Evolutionary conservation across 2,888 invertebrate species (phyloP).

Genomic region (Lasioglossum pauxillum): DNA sequence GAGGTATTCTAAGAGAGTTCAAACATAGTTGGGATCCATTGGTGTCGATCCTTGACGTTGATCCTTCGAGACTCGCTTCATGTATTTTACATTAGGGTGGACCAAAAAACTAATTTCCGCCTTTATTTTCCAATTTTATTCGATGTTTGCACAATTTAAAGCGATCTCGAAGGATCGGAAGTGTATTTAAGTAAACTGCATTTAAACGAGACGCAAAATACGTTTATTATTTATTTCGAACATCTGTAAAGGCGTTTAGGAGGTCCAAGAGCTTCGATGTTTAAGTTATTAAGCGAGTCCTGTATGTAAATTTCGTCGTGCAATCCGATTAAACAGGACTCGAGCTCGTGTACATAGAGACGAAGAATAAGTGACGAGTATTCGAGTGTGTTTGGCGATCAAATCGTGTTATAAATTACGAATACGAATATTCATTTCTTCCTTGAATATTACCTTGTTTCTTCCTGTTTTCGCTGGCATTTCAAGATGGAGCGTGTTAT

Average conservation of each 20-base stretch:
- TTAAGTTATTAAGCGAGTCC: slow-evolving; percentile 66
- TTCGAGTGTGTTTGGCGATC: slow-evolving; percentile 32
- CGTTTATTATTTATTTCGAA: slow-evolving; percentile 74
- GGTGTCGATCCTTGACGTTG: slow-evolving; percentile 16
- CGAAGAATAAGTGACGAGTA: slow-evolving; percentile 29
- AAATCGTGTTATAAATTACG: background rate
- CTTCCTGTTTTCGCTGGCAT: slow-evolving; percentile 3
- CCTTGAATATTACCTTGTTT: slow-evolving; percentile 9
- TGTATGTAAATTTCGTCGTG: slow-evolving; percentile 59
- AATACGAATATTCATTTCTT: slow-evolving; percentile 17
- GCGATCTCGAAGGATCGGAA: slow-evolving; percentile 35
- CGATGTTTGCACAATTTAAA: background rate
- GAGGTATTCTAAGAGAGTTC: slow-evolving; percentile 14
- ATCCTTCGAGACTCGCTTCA: slow-evolving; percentile 30
- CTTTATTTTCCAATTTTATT: background rate
- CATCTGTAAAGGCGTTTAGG: slow-evolving; percentile 60
- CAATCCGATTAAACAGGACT: slow-evolving; percentile 49
- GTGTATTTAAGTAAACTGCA: slow-evolving; percentile 60
- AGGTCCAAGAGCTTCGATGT: slow-evolving; percentile 36
- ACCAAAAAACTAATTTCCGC: background rate
- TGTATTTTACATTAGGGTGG: background rate
- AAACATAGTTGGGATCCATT: slow-evolving; percentile 15
- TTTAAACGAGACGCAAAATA: slow-evolving; percentile 30
- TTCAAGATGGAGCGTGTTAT: slow-evolving; percentile 14
- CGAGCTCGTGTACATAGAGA: slow-evolving; percentile 59